A percentile compares a stretch with the other conserved stretches of the same genome.
These are phyloP conservation scores for Philopedon plagiatum DNA, from an alignment of 2,888 invertebrate genomes.

Conservation along the genomic window DNA sequence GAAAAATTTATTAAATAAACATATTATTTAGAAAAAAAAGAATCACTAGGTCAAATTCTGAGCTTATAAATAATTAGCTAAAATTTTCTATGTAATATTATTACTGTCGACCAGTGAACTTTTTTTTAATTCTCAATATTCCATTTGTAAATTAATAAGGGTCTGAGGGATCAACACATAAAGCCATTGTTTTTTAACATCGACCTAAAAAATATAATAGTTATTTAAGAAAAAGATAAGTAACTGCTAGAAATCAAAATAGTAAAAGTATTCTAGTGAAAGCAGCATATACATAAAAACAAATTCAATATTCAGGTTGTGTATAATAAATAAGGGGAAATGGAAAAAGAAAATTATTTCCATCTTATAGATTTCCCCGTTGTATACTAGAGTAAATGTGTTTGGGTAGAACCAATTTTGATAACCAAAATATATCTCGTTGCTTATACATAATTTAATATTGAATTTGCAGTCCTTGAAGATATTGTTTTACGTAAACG, in stretches of 20 bases:
- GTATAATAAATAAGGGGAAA: conserved; percentile 1
- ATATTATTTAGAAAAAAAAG: too few relatives aligned
- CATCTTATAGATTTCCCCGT: conserved; percentile 8
- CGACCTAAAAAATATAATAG: background rate
- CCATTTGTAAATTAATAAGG: too few relatives aligned
- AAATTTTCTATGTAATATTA: too few relatives aligned
- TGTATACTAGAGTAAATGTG: background rate
- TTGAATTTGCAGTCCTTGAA: too few relatives aligned
- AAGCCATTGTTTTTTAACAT: too few relatives aligned
- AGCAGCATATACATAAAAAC: background rate
- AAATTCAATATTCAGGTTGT: background rate
- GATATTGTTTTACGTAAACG: too few relatives aligned
- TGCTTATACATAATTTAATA: background rate
- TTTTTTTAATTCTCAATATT: too few relatives aligned
- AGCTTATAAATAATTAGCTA: too few relatives aligned
- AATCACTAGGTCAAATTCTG: too few relatives aligned
- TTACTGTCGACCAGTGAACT: too few relatives aligned
- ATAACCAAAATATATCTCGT: background rate
- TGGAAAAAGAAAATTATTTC: background rate
- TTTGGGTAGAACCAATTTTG: background rate
- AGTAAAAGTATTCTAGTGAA: background rate
- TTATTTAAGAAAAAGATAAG: background rate
- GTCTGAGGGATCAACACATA: too few relatives aligned
- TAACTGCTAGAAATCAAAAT: background rate
- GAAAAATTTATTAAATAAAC: too few relatives aligned